Percentiles rank a stretch among this genome's conserved stretches.
Conservation (phyloP, 2,888 invertebrate species). For the Tuberolachnus salignus region DNA sequence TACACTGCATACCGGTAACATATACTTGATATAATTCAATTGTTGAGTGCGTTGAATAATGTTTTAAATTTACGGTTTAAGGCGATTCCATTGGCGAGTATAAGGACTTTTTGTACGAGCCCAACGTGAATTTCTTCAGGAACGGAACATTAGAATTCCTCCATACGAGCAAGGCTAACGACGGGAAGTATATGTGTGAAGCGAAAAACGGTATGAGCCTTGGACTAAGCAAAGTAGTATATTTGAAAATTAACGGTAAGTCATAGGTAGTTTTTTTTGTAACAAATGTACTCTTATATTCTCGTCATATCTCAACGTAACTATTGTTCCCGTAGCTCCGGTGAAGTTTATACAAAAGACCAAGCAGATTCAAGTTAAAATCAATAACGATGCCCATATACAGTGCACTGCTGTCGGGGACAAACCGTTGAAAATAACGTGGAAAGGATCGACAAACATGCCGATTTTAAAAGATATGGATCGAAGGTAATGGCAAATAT, state of each 20-base stretch:
- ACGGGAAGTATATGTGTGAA: constrained; percentile 90
- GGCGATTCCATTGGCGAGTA: constrained; percentile 77
- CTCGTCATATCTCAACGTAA: too few species aligned
- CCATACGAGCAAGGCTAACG: constrained; percentile 82
- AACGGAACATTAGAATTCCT: constrained; percentile 85
- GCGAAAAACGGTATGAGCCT: constrained; percentile 91
- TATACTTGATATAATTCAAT: too few species aligned
- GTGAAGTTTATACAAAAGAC: constrained; percentile 84
- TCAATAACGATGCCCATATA: constrained; percentile 80
- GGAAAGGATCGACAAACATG: constrained; percentile 76
- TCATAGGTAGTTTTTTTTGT: neutral
- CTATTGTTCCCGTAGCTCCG: constrained; percentile 79
- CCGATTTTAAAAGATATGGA: constrained; percentile 75
- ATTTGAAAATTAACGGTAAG: constrained; percentile 87
- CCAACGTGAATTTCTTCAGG: constrained; percentile 76
- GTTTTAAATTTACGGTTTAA: constrained; percentile 61
- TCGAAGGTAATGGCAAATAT: constrained; percentile 66
- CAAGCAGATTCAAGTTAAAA: constrained; percentile 81
- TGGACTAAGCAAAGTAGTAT: constrained; percentile 89
- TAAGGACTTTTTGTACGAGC: constrained; percentile 81
- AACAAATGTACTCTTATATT: too few species aligned
- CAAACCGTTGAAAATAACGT: constrained; percentile 82
- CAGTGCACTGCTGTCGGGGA: constrained; percentile 89
- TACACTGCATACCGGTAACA: too few species aligned
- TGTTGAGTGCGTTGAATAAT: too few species aligned